Evolutionary conservation across 2,113 vertebrate species (phyloP), one percentile per base, ranked within the genome.

Genomic region (Psilopsiagon aurifrons): DNA sequence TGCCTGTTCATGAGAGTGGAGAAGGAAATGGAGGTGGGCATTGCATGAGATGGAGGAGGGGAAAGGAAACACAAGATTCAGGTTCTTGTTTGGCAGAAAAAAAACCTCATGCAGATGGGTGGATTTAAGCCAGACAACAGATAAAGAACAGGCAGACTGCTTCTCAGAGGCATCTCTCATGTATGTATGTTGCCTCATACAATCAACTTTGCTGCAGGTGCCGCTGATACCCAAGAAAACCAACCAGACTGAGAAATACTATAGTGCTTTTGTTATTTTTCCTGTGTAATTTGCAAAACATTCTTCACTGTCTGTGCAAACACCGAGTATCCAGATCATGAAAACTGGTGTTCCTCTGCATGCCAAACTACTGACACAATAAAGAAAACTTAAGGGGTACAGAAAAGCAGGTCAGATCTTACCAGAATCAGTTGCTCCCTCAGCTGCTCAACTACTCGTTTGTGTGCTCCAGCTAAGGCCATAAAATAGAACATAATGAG

Each of bases 401-500:
- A 83, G 52, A 76, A 31, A 91, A 64, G 29, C 2, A 6, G 28
- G n/a, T 75, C 37, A 52, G 19, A 88, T 63, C 99, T 98, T 96
- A 99, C 99, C 99, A 99, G 97, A 49, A 68, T 97, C 44, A 99
- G 98, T 73, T 99, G 99, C 28, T 99, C 98, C 88, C 98, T 98
- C 27, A 99, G 98, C 80, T 99, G 99, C 31, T 98, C 87, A 13
- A 99, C 98, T 51, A 99, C 98, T 35, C 81, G 98, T 90, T 99
- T 99, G 96, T 99, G 99, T 35, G 99, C 99, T 96, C 98, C 98
- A 17, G 99, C 99, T 57, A 99, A 94, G 13, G 99, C 99, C 13
- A 99, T 98, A 86, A 99, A 97, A 93, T 99, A 99, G 94, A 99
- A 99, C 99, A 99, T 99, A 59, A 98, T 7, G 43, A 99, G 98